Percentiles rank a stretch among this genome's conserved stretches.
Evolutionary conservation across 2,113 vertebrate species (phyloP).

Genomic region (Ammospiza caudacuta): DNA sequence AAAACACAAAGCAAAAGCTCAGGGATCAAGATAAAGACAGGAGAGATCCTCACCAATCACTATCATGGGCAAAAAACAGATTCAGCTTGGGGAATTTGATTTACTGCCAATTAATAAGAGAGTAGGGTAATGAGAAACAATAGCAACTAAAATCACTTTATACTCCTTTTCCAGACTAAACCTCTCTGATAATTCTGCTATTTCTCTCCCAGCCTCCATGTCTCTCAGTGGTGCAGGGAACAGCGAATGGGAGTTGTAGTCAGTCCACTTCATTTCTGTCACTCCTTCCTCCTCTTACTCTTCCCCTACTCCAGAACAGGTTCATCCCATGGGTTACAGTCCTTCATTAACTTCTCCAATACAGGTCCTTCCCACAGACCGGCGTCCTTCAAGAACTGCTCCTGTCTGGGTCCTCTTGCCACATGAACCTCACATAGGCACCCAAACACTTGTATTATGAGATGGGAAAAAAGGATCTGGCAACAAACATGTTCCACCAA

Average conservation of each 20-base stretch:
- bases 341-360: neutral
- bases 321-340: neutral
- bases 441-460: neutral
- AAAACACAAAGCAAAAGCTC: neutral
- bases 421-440: rapidly evolving
- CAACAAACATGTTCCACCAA: neutral
- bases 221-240: neutral
- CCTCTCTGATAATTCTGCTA: neutral
- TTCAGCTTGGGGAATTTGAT: neutral
- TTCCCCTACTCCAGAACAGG: neutral
- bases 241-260: neutral
- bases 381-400: neutral
- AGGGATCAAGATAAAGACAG: rapidly evolving
- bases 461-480: neutral
- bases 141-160: neutral
- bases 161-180: neutral
- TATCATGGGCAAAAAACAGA: neutral
- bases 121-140: neutral
- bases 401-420: neutral
- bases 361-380: neutral
- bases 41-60: neutral
- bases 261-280: neutral
- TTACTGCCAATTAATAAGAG: neutral
- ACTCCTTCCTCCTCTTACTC: neutral
- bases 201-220: rapidly evolving